Evolutionary conservation across 2,113 vertebrate genomes (phyloP).

Genomic region (Bungarus multicinctus): DNA sequence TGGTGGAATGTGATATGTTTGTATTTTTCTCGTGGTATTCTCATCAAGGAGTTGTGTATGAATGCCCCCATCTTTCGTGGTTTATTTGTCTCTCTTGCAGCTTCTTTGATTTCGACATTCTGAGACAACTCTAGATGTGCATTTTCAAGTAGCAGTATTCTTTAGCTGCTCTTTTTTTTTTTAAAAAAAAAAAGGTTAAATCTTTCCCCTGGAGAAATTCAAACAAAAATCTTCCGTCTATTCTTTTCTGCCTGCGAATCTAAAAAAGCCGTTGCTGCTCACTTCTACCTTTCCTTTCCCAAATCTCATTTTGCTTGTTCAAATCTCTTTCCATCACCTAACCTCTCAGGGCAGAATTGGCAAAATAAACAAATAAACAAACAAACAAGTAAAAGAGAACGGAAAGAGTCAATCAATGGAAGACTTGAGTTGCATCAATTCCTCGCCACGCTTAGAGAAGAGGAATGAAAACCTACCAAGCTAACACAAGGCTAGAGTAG

Average conservation of each 20-base stretch:
- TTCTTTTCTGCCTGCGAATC: background rate
- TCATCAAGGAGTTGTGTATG: background rate
- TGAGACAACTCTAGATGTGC: background rate
- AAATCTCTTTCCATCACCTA: background rate
- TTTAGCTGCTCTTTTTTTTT: background rate
- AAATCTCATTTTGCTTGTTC: background rate
- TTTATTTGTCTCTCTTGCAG: background rate
- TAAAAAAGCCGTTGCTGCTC: background rate
- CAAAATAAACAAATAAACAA: too few species aligned
- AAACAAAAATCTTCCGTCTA: background rate
- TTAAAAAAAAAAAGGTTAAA: background rate
- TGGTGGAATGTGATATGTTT: background rate
- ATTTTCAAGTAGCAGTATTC: background rate
- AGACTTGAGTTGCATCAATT: background rate
- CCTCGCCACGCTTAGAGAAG: background rate
- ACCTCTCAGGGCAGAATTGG: background rate
- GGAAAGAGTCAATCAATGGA: background rate
- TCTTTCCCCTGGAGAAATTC: background rate
- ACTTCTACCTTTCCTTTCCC: background rate
- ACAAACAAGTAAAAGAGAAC: too few species aligned
- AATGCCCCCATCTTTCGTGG: background rate
- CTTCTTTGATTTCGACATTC: background rate
- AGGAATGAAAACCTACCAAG: background rate
- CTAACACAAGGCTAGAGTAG: background rate
- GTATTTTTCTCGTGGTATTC: background rate